Conservation (phyloP, 2,113 vertebrate genomes). For the Etia nguti region DNA sequence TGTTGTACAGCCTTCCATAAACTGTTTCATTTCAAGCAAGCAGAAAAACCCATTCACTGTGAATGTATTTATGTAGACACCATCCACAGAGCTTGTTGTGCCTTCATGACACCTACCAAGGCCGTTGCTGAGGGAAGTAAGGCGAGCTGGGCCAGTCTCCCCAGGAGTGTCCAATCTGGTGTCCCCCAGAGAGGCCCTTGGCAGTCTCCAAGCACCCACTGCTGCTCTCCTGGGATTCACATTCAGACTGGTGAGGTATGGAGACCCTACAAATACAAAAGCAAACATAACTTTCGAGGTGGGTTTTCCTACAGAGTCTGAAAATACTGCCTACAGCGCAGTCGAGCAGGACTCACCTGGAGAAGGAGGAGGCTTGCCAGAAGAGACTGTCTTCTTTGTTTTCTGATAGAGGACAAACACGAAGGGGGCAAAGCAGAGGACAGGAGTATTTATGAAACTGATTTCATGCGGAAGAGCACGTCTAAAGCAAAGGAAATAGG, state of each 20-base stretch:
- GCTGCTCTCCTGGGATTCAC: slow-evolving; percentile 72
- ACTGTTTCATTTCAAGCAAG: not conserved
- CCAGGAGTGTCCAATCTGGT: slow-evolving; percentile 36
- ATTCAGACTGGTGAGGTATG: slow-evolving; percentile 79
- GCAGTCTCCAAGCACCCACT: slow-evolving; percentile 72
- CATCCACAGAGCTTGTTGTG: not conserved
- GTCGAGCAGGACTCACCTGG: slow-evolving; percentile 75
- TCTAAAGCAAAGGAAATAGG: not conserved
- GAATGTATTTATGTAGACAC: not conserved
- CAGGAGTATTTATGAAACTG: not conserved
- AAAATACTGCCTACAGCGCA: not conserved
- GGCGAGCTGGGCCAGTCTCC: slow-evolving; percentile 48
- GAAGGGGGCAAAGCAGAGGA: not conserved
- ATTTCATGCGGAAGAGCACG: not conserved
- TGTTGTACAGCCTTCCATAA: not conserved
- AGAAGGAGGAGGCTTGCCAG: slow-evolving; percentile 75
- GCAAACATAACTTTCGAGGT: not conserved
- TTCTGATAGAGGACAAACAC: slow-evolving; percentile 68
- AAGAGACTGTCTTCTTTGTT: slow-evolving; percentile 69
- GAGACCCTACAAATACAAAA: slow-evolving; percentile 75
- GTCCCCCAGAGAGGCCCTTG: slow-evolving; percentile 69
- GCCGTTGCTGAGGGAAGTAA: slow-evolving; percentile 79
- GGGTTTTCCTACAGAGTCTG: not conserved
- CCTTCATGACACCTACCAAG: slow-evolving; percentile 16
- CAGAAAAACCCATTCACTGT: not conserved